phyloP scores from a whole-genome alignment of 2,113 vertebrate species.

The Stomatorhinus ivindoensis region DNA sequence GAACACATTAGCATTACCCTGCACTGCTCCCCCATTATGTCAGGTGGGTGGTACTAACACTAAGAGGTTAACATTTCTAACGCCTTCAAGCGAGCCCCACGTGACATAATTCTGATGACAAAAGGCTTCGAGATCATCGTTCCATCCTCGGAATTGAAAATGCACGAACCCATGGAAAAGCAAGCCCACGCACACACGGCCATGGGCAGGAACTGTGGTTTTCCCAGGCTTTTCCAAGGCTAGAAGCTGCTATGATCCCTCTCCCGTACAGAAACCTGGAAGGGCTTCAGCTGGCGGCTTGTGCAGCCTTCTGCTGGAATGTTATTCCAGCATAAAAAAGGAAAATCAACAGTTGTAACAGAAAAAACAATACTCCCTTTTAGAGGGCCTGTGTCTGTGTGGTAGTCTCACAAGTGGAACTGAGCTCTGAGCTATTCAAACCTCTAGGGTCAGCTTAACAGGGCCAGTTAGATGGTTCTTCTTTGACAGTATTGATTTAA shows the following conservation, averaged over 20 bases:
- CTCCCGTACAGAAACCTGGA: conserved; percentile 22
- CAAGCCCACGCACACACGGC: not conserved
- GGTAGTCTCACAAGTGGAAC: not conserved
- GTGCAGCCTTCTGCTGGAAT: conserved; percentile 18
- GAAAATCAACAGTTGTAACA: conserved; percentile 16
- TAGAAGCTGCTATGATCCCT: conserved; percentile 7
- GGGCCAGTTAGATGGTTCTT: not conserved
- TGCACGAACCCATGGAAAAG: not conserved
- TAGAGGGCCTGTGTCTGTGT: not conserved
- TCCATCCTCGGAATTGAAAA: not conserved
- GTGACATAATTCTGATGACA: not conserved
- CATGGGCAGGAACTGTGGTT: not conserved
- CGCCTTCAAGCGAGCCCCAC: not conserved
- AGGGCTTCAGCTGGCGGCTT: conserved; percentile 11
- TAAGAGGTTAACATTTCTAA: not conserved
- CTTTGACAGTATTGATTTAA: not conserved
- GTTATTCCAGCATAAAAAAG: conserved; percentile 13
- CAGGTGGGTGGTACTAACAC: not conserved
- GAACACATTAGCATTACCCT: not conserved
- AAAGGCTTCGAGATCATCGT: not conserved
- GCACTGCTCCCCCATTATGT: not conserved
- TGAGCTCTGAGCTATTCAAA: not conserved
- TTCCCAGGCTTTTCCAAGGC: conserved; percentile 18
- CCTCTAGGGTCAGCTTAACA: not conserved
- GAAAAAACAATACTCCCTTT: conserved; percentile 9